Evolutionary conservation across 1,140 invertebrate species (phyloP).

Genomic region (Platyscapa corneri): DNA sequence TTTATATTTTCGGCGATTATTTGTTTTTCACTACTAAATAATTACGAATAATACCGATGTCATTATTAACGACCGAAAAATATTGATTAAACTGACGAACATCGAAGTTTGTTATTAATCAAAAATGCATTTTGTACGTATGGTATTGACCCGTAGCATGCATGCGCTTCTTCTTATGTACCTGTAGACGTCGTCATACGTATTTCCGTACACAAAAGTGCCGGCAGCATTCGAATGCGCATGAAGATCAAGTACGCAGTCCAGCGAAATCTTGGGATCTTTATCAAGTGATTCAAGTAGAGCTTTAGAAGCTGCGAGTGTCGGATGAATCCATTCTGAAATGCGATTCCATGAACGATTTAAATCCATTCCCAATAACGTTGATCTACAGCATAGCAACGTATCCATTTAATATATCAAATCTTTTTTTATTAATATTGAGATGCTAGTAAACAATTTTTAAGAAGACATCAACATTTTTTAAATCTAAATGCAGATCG

Average conservation of each 20-base stretch:
- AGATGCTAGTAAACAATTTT: background rate
- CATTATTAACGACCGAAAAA: no score
- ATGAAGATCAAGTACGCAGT: conserved; percentile 96
- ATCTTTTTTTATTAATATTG: background rate
- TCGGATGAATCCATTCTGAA: conserved; percentile 92
- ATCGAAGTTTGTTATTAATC: background rate
- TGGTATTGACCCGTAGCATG: background rate
- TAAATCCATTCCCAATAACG: conserved; percentile 92
- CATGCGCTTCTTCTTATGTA: conserved; percentile 65
- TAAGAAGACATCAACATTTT: no score
- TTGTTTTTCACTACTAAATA: no score
- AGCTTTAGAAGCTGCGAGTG: conserved; percentile 86
- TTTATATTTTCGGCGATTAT: no score
- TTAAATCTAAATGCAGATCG: no score
- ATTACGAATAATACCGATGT: no score
- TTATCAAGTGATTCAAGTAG: conserved; percentile 84
- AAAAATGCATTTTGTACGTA: background rate
- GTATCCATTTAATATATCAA: background rate
- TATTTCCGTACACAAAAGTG: conserved; percentile 96
- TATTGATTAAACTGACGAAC: no score
- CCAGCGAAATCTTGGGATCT: conserved; percentile 77
- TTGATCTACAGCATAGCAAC: conserved; percentile 77
- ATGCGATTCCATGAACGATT: conserved; percentile 94
- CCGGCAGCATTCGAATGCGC: conserved; percentile 94
- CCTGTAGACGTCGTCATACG: conserved; percentile 95